Evolutionary conservation across 2,797 vertebrate species (phyloP), one percentile per base, ranked within the genome.

Genomic region (Pseudopleuronectes americanus): DNA sequence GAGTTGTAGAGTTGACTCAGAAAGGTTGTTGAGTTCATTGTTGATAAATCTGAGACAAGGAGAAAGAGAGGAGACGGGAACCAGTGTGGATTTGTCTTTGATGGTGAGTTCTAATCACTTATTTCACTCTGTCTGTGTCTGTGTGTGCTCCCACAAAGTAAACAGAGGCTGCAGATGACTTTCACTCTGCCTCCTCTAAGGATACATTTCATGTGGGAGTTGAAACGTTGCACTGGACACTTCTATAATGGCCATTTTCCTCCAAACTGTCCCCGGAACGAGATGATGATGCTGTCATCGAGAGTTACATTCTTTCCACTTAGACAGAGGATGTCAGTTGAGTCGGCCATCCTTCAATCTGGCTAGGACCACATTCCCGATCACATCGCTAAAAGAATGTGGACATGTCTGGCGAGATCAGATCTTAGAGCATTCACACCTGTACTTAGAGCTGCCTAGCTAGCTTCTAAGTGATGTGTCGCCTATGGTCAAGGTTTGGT

Each of bases 51-150:
- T 47, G 26, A 71, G 28, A 66, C 22, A 7, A n/a, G n/a, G 6
- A 51, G 48, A 54, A 17, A 51, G 28, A 17, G 26, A 38, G 36
- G 19, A 8, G 22, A 62, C 38, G 8, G 14, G 23, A 47, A 49
- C 33, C 69, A 64, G 58, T 68, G 57, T 61, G 24, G 4, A 64
- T 73, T 70, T 67, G 57, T 77, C 76, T 81, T 57, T 79, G 81
- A 86, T 87, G 77, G 77, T 76, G 79, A 79, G 71, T 85, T 69
- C 76, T 64, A 70, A 74, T 68, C 48, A 60, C 23, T 60, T 26
- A 2, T 47, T 26, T n/a, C 6, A 23, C 60, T 74, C 31, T 33
- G 51, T 16, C 4, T n/a, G 12, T 60, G 21, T 55, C 23, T 54
- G 22, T 48, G 24, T 41, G 38, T 52, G 59, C 31, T 47, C n/a